Conservation (phyloP, 2,888 invertebrate genomes). For the Adela reaumurella region DNA sequence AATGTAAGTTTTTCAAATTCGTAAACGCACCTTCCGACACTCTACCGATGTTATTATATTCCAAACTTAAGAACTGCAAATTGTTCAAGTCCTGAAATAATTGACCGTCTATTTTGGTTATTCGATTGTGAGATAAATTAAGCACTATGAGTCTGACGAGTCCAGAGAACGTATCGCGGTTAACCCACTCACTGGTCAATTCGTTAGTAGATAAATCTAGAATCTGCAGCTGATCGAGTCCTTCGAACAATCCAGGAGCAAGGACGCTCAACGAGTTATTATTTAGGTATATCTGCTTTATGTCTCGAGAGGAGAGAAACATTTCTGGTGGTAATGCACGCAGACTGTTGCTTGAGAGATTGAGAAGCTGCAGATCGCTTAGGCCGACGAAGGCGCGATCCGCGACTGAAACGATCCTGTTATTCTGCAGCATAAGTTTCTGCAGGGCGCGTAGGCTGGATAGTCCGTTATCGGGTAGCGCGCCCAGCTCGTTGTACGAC, state of each 20-base stretch:
- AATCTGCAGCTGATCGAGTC: conserved; percentile 67
- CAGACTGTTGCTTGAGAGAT: conserved; percentile 76
- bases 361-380: conserved; percentile 64
- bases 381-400: conserved; percentile 73
- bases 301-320: conserved; percentile 68
- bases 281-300: conserved; percentile 69
- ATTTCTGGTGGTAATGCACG: conserved; percentile 74
- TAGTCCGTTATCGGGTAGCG: conserved; percentile 67
- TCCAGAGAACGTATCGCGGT: conserved; percentile 72
- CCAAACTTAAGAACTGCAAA: conserved; percentile 71
- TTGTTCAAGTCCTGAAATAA: conserved; percentile 73
- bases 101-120: conserved; percentile 66
- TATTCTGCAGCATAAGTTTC: conserved; percentile 70
- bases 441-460: conserved; percentile 67
- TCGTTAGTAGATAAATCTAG: conserved; percentile 73
- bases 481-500: conserved; percentile 69
- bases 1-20: conserved; percentile 73
- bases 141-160: conserved; percentile 70
- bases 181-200: conserved; percentile 74
- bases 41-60: conserved; percentile 65
- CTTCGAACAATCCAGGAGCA: conserved; percentile 71
- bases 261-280: conserved; percentile 75
- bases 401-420: conserved; percentile 68
- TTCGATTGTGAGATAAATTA: conserved; percentile 69
- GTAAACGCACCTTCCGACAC: conserved; percentile 72